Evolutionary conservation across 2,113 vertebrate genomes (phyloP).

Genomic region (Pygoscelis antarcticus): DNA sequence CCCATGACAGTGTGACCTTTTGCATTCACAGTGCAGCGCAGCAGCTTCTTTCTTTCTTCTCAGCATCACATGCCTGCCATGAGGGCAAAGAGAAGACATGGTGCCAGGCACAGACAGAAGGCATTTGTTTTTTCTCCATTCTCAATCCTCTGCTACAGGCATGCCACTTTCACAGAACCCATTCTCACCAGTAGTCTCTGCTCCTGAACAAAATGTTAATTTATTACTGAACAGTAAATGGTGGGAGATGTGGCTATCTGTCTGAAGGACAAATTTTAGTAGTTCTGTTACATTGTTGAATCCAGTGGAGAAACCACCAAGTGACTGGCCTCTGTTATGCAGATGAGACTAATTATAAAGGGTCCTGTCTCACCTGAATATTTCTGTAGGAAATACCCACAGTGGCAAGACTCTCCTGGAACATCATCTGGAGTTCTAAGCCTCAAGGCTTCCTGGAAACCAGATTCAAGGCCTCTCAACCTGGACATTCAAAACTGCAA

Average conservation of each 20-base stretch:
- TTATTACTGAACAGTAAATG: neutral
- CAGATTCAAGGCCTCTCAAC: neutral
- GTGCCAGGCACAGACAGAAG: constrained; percentile 21
- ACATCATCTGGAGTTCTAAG: neutral
- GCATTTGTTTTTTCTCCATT: neutral
- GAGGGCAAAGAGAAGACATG: neutral
- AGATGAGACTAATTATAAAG: neutral
- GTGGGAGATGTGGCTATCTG: neutral
- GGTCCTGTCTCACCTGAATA: neutral
- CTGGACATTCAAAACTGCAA: neutral
- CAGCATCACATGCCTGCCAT: constrained; percentile 6
- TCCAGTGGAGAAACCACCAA: neutral
- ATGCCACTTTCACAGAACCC: neutral
- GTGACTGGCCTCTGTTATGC: neutral
- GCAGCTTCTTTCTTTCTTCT: neutral
- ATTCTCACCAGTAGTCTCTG: neutral
- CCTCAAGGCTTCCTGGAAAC: neutral
- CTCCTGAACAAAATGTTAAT: neutral
- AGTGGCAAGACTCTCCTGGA: neutral
- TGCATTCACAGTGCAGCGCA: neutral
- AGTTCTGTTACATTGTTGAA: neutral
- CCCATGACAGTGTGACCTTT: neutral
- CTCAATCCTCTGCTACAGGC: neutral
- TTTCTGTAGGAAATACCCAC: neutral
- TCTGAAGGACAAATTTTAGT: neutral